Percentiles rank a stretch among this genome's conserved stretches.
phyloP scores from a whole-genome alignment of 2,797 vertebrate genomes.

The Danio albolineatus region DNA sequence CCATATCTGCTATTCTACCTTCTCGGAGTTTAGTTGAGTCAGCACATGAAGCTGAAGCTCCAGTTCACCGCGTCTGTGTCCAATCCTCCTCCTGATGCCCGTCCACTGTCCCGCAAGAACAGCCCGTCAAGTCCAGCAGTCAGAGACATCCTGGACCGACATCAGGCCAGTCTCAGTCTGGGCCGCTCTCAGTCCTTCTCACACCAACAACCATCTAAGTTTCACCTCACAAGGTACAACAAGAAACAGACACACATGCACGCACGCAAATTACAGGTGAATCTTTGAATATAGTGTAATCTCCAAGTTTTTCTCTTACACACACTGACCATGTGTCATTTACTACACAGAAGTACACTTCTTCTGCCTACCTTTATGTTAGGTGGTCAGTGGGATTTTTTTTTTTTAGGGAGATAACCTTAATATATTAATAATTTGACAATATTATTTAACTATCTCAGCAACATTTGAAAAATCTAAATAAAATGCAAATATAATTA shows the following conservation, averaged over 20 bases:
- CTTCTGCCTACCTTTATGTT: no score
- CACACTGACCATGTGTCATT: no score
- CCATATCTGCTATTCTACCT: background rate
- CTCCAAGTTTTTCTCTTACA: no score
- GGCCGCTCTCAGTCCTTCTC: constrained; percentile 95
- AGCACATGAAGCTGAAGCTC: constrained; percentile 94
- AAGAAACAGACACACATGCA: background rate
- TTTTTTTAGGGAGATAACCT: no score
- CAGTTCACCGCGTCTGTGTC: constrained; percentile 92
- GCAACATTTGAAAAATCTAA: no score
- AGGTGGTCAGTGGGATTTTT: no score
- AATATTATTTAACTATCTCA: no score
- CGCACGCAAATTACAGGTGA: background rate
- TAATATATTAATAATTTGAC: no score
- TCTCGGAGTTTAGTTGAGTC: constrained; percentile 81
- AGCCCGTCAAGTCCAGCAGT: constrained; percentile 91
- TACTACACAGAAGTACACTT: no score
- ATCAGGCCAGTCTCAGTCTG: constrained; percentile 83
- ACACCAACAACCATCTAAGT: constrained; percentile 91
- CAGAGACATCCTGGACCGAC: constrained; percentile 87
- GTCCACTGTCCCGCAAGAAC: constrained; percentile 88
- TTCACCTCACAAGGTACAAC: constrained; percentile 91
- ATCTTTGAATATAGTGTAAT: no score
- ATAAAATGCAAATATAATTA: no score
- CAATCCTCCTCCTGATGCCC: constrained; percentile 88